Evolutionary conservation across 2,888 invertebrate species (phyloP).

Genomic region (Callosobruchus maculatus): DNA sequence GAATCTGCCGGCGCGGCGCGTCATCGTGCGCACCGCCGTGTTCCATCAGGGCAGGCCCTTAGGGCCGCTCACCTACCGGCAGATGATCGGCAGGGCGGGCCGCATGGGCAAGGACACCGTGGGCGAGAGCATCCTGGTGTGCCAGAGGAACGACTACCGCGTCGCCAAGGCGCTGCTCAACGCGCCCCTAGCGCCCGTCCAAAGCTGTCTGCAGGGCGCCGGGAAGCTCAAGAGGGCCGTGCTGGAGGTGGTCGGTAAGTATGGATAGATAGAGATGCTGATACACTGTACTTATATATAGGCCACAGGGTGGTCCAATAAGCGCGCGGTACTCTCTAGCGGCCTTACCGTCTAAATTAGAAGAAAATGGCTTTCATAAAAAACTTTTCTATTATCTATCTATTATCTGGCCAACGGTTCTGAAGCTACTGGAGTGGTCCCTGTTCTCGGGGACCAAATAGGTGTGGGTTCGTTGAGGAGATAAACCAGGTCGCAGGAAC

Average conservation of each 20-base stretch:
- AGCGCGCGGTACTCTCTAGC: too few species aligned
- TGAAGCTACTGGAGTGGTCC: too few species aligned
- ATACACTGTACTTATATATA: too few species aligned
- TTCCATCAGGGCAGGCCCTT: slow-evolving; percentile 75
- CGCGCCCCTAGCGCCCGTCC: slow-evolving; percentile 66
- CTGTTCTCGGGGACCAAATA: too few species aligned
- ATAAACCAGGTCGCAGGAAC: too few species aligned
- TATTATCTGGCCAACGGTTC: too few species aligned
- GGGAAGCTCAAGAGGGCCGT: slow-evolving; percentile 72
- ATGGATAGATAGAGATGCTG: too few species aligned
- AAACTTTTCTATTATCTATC: too few species aligned
- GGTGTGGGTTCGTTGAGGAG: too few species aligned
- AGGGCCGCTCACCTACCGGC: slow-evolving; percentile 79
- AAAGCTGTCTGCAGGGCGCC: slow-evolving; percentile 74
- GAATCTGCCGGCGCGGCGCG: slow-evolving; percentile 91
- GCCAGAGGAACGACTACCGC: slow-evolving; percentile 70
- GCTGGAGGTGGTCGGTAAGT: slow-evolving; percentile 57
- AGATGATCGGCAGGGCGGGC: slow-evolving; percentile 98
- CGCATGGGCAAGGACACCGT: slow-evolving; percentile 76
- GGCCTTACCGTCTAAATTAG: too few species aligned
- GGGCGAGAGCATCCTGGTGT: slow-evolving; percentile 87
- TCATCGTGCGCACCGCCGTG: slow-evolving; percentile 85
- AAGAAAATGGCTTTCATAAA: too few species aligned
- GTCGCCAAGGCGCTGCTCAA: slow-evolving; percentile 68
- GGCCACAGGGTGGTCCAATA: too few species aligned